Base-by-base conservation (phyloP, 1,140 invertebrate species). In the Drosophila bocqueti region DNA sequence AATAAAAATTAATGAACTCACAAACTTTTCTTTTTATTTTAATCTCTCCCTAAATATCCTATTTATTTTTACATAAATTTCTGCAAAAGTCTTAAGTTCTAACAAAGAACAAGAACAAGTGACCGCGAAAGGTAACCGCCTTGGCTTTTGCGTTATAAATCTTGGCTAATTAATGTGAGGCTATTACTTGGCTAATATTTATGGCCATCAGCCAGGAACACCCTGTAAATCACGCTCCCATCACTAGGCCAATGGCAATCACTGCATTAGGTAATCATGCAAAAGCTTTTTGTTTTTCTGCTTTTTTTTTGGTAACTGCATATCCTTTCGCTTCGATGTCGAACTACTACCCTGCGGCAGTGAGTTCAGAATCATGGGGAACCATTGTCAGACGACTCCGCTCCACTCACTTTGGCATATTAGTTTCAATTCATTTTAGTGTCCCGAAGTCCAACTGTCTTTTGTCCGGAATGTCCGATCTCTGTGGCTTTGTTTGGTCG, bases 371-470 rank as follows among this genome's bases (percentile, higher is more conserved):
- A 90, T 89, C 85, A 81, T 82, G 75, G 73, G 61, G 72, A 73
- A 74, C 81, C 74, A 81, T 89, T 89, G 84, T 89, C 85, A 81
- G 81, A 78, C 67, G 59, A 49, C 45, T 49, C 29, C 68, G 38
- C 78, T 81, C 81, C 81, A 82, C 85, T 90, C 85, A 90, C 85
- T 89, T 90, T 90, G 85, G 85, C 85, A 90, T 90, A 90, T 90
- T 90, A 90, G 85, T 90, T 90, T 90, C 85, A 90, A 90, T 90
- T 90, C 86, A 90, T 90, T 90, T 90, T 74, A 90, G 85, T 90
- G 85, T 89, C 80, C 83, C 76, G 69, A 57, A 57, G 38, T 73
- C 54, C 29, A 67, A 49, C 64, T 66, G 71, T 60, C 54, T 21
- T 5, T 0, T 2, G 63, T 65, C 63, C 38, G 43, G 43, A 67